Conservation (phyloP, 2,888 invertebrate genomes). For the Netelia fuscicornis region DNA sequence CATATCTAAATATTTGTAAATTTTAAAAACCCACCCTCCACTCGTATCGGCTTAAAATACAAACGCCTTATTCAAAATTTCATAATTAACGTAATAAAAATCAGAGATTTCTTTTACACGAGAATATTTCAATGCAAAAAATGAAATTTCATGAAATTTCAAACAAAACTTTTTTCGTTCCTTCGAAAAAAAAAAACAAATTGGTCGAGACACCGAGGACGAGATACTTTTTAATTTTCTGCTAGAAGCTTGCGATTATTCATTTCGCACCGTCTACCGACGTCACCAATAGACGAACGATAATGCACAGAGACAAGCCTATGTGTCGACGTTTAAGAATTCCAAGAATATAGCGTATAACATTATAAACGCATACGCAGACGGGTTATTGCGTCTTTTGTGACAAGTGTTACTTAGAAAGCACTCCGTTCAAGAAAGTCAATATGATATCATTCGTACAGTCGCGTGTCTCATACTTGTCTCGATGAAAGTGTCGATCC, state of each 20-base stretch:
- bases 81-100: not conserved
- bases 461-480: not conserved
- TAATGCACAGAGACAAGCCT: not conserved
- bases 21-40: not conserved
- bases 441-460: slow-evolving; percentile 30
- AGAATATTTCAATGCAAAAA: too few relatives aligned
- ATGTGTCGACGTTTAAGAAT: slow-evolving; percentile 53
- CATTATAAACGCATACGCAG: slow-evolving; percentile 7
- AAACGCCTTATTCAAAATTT: not conserved
- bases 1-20: not conserved
- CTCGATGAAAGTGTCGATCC: not conserved
- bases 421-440: slow-evolving; percentile 45
- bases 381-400: slow-evolving; percentile 57
- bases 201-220: not conserved
- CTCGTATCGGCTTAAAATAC: not conserved
- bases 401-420: slow-evolving; percentile 47
- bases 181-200: not conserved
- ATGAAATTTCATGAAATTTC: too few relatives aligned
- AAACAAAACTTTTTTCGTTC: not conserved
- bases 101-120: too few relatives aligned
- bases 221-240: not conserved
- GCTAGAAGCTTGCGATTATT: not conserved
- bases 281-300: too few relatives aligned
- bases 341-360: slow-evolving; percentile 47
- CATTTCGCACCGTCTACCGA: not conserved